phyloP scores from a whole-genome alignment of 1,140 invertebrate genomes.

The Diachasma alloeum region DNA sequence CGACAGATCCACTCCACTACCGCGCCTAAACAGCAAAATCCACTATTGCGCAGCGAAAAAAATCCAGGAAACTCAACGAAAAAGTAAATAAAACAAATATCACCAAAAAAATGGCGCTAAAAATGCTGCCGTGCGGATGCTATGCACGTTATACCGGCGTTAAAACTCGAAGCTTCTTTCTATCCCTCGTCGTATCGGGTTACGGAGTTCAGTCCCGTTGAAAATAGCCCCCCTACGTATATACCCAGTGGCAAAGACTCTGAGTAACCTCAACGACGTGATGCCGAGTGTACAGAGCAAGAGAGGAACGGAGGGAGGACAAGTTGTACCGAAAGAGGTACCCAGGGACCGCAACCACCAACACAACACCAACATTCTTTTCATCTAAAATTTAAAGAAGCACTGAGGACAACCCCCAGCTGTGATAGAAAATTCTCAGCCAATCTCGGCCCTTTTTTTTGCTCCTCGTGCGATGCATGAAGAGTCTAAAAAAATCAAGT shows the following conservation, averaged over 20 bases:
- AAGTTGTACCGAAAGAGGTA: conserved; percentile 9
- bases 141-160: not conserved
- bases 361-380: not conserved
- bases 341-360: conserved; percentile 3
- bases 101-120: not conserved
- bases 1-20: too few relatives aligned
- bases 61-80: not conserved
- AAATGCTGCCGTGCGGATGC: not conserved
- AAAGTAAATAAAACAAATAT: not conserved
- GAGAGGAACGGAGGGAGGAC: not conserved
- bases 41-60: too few relatives aligned
- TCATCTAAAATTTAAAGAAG: conserved; percentile 23
- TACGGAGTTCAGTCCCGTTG: conserved; percentile 40
- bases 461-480: not conserved
- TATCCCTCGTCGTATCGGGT: conserved; percentile 39
- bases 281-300: conserved; percentile 20
- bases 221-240: conserved; percentile 45
- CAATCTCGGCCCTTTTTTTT: not conserved
- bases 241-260: conserved; percentile 32
- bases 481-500: not conserved
- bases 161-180: conserved; percentile 25
- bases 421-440: conserved; percentile 8
- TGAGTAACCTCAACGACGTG: conserved; percentile 35
- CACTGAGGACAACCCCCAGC: conserved; percentile 1
- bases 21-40: too few relatives aligned